Percentiles rank a stretch among this genome's conserved stretches.
Conservation (phyloP, 1,140 invertebrate species). For the Brachionus calyciflorus region DNA sequence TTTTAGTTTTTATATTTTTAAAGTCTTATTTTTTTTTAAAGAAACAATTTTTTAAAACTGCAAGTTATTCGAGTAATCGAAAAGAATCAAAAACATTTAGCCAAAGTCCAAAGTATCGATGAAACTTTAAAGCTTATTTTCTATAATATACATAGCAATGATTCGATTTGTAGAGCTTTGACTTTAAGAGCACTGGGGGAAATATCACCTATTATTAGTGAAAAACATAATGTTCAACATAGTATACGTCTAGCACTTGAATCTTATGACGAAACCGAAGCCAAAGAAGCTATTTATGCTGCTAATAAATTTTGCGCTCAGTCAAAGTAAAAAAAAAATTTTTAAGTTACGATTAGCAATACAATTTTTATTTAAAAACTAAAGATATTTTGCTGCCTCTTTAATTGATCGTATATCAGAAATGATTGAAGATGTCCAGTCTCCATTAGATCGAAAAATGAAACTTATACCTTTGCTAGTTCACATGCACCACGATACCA, state of each 20-base stretch:
- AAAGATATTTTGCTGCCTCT: constrained; percentile 20
- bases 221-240: constrained; percentile 45
- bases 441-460: constrained; percentile 42
- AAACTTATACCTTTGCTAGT: constrained; percentile 28
- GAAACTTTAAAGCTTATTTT: constrained; percentile 41
- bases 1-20: not conserved
- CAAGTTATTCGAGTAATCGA: constrained; percentile 44
- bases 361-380: not conserved
- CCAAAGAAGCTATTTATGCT: constrained; percentile 41
- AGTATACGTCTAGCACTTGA: constrained; percentile 29
- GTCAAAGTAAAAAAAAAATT: constrained; percentile 25
- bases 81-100: constrained; percentile 41
- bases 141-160: constrained; percentile 45
- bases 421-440: constrained; percentile 37
- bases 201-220: constrained; percentile 36
- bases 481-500: constrained; percentile 39
- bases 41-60: constrained; percentile 43
- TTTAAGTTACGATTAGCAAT: not conserved
- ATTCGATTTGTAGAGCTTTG: constrained; percentile 17
- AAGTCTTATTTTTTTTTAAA: not conserved
- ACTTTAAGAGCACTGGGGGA: constrained; percentile 31
- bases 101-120: constrained; percentile 20
- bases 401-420: constrained; percentile 13
- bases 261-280: constrained; percentile 31
- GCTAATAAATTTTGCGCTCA: constrained; percentile 43